Evolutionary conservation across 1,140 invertebrate species (phyloP).

Genomic region (Tribolium castaneum): DNA sequence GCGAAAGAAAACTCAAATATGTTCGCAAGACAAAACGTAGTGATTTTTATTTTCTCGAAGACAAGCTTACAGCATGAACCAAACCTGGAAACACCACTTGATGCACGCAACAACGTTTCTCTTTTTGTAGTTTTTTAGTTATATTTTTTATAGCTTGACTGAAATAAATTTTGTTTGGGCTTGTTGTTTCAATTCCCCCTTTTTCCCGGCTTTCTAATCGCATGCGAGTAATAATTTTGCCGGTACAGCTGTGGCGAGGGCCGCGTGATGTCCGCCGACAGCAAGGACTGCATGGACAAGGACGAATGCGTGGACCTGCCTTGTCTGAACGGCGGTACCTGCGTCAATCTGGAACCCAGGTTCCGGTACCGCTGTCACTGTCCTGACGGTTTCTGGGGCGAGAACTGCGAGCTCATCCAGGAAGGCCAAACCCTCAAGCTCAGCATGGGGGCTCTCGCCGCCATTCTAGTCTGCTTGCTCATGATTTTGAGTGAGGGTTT

Average conservation of each 20-base stretch:
- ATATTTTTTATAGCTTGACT: too few relatives aligned
- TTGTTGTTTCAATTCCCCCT: too few relatives aligned
- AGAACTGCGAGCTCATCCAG: slow-evolving; percentile 92
- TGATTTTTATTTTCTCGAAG: too few relatives aligned
- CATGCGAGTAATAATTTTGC: slow-evolving; percentile 4
- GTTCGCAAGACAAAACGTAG: too few relatives aligned
- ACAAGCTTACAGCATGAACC: too few relatives aligned
- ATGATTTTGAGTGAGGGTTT: slow-evolving; percentile 90
- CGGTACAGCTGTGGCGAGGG: slow-evolving; percentile 88
- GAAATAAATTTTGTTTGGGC: too few relatives aligned
- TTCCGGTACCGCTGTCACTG: slow-evolving; percentile 87
- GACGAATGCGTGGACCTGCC: slow-evolving; percentile 94
- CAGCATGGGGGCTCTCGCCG: slow-evolving; percentile 92
- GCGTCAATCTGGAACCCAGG: slow-evolving; percentile 88
- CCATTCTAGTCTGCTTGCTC: slow-evolving; percentile 92
- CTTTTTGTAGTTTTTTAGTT: too few relatives aligned
- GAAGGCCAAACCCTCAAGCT: slow-evolving; percentile 92
- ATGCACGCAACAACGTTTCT: too few relatives aligned
- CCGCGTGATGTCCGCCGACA: slow-evolving; percentile 86
- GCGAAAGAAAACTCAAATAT: too few relatives aligned
- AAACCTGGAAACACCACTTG: too few relatives aligned
- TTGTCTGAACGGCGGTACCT: slow-evolving; percentile 90
- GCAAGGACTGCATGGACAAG: slow-evolving; percentile 92
- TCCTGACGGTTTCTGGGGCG: slow-evolving; percentile 91
- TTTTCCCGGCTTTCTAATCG: neutral